These are phyloP conservation scores for Crotalus viridis DNA, from an alignment of 2,113 vertebrate species.

Conservation along the genomic window DNA sequence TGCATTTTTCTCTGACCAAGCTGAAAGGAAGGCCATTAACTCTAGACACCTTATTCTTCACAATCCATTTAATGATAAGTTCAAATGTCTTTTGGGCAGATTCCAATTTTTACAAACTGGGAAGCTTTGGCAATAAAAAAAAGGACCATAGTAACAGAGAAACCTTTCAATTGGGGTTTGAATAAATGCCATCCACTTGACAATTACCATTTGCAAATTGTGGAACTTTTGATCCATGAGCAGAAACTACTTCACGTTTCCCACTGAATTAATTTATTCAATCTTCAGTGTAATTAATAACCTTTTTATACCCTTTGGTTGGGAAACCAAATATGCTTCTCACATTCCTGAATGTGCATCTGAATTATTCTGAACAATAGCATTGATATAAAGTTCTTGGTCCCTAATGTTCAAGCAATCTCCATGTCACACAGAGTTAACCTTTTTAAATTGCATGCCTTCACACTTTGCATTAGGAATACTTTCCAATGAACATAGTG, in stretches of 20 bases:
- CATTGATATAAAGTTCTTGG: background rate
- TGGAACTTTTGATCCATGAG: background rate
- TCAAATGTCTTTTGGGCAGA: background rate
- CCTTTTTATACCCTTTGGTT: background rate
- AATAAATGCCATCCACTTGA: constrained; percentile 4
- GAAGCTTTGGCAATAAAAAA: background rate
- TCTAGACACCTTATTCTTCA: background rate
- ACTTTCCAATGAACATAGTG: background rate
- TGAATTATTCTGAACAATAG: background rate
- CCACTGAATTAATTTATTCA: background rate
- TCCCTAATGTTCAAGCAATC: background rate
- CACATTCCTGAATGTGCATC: constrained; percentile 1
- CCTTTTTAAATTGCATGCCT: background rate
- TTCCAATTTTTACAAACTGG: background rate
- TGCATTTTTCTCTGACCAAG: constrained; percentile 18
- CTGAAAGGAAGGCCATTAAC: constrained; percentile 4
- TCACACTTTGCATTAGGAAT: background rate
- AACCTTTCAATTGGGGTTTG: background rate
- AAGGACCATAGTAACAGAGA: background rate
- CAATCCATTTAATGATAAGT: background rate
- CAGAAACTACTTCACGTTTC: background rate
- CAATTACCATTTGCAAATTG: background rate
- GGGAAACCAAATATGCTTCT: background rate
- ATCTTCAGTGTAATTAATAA: constrained; percentile 5
- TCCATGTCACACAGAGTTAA: background rate